A percentile compares a stretch with the other conserved stretches of the same genome.
Conservation (phyloP, 2,888 invertebrate genomes). For the Biston betularia region DNA sequence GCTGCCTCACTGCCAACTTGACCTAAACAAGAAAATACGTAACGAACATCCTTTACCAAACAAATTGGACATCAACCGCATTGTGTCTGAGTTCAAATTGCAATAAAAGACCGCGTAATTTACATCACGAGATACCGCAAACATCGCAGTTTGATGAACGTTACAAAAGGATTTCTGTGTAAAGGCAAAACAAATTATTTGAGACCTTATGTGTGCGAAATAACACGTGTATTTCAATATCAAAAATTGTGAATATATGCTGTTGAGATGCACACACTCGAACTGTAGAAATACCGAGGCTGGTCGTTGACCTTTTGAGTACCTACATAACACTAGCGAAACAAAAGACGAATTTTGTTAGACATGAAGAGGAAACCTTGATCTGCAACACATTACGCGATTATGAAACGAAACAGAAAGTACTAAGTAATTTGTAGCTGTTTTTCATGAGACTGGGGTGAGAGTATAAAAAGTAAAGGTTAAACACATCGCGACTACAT, state of each 20-base stretch:
- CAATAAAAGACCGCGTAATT: slow-evolving; percentile 54
- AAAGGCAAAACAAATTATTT: slow-evolving; percentile 48
- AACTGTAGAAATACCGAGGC: slow-evolving; percentile 83
- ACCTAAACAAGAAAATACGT: slow-evolving; percentile 52
- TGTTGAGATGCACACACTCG: slow-evolving; percentile 60
- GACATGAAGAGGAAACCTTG: slow-evolving; percentile 75
- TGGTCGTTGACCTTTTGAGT: slow-evolving; percentile 84
- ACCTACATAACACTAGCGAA: slow-evolving; percentile 81
- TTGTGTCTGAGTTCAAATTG: slow-evolving; percentile 65
- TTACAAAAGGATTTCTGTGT: slow-evolving; percentile 67
- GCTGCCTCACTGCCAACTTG: slow-evolving; percentile 74
- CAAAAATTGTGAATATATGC: slow-evolving; percentile 54
- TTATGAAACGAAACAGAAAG: slow-evolving; percentile 50
- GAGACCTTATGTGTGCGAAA: slow-evolving; percentile 62
- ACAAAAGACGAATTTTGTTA: slow-evolving; percentile 81
- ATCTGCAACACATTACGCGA: slow-evolving; percentile 64
- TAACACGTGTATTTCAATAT: slow-evolving; percentile 59
- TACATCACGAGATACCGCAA: slow-evolving; percentile 60
- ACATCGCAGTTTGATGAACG: slow-evolving; percentile 61
- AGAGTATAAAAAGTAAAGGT: slow-evolving; percentile 14
- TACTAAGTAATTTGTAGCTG: slow-evolving; percentile 21
- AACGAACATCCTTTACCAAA: slow-evolving; percentile 52
- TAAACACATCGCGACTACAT: neutral
- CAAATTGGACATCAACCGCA: slow-evolving; percentile 58
- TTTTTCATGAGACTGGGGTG: slow-evolving; percentile 6